Evolutionary conservation across 2,888 invertebrate genomes (phyloP), one percentile per base, ranked within the genome.

Genomic region (Antheraea yamamai): DNA sequence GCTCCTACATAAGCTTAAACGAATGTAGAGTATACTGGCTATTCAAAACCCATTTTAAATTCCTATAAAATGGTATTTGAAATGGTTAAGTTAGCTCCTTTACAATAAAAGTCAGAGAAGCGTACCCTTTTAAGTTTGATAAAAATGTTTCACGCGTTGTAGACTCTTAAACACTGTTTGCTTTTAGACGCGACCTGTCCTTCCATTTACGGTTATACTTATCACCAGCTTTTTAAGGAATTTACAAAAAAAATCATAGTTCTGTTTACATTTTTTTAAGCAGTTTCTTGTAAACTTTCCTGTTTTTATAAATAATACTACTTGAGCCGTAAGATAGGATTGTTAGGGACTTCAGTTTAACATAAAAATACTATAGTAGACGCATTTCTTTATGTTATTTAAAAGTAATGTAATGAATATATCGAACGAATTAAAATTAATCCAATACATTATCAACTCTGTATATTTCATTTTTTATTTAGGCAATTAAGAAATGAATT

Each of bases 211-310:
- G 70, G 70, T 70, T 6, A 39, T 39, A 39, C n/a, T 70, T 70
- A 70, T 70, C 70, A 39, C 39, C 18, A 39, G 23, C 14, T 20
- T 70, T 70, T 39, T 39, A 70, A 70, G n/a, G 70, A n/a, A 70
- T 10, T 39, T 39, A 35, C 39, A 70, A 39, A 30, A 39, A 68
- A 61, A n/a, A 6, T 10, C 26, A 14, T 64, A 23, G 26, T 64
- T 14, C 14, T 66, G 6, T 30, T 66, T 66, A 66, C 64, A 6
- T 39, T 70, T 35, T 68, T 70, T 70, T 68, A 35, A 39, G 10
- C 10, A 20, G 39, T 10, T 39, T 70, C 1, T 8, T 20, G 18
- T 39, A 20, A 1, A 39, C 12, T 6, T 39, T 26, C 7, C 3
- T 26, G 16, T 64, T 39, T 39, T 71, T 20, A 23, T 51, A 26